Evolutionary conservation across 2,888 invertebrate genomes (phyloP).

Genomic region (Capitulum mitella): DNA sequence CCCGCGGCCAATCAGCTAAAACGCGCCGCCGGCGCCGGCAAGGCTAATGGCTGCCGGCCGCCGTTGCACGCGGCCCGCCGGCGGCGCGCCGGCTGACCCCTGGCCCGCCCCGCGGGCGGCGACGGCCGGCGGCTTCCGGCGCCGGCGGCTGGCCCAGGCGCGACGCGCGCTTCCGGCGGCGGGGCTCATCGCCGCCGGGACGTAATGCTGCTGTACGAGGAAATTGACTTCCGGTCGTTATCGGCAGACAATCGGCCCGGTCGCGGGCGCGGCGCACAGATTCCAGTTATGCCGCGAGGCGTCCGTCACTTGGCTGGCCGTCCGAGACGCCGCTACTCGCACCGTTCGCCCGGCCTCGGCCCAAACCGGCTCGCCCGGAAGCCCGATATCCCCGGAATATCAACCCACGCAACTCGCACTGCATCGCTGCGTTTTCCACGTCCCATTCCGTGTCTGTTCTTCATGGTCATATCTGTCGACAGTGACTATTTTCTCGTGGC

Average conservation of each 20-base stretch:
- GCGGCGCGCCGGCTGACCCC: conserved; percentile 45
- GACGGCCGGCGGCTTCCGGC: conserved; percentile 50
- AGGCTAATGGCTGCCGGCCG: conserved; percentile 33
- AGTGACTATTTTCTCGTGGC: too few relatives aligned
- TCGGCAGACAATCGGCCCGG: conserved; percentile 28
- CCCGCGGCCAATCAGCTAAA: conserved; percentile 23
- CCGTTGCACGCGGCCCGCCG: conserved; percentile 50
- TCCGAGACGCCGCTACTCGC: too few relatives aligned
- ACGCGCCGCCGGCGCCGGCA: conserved; percentile 1
- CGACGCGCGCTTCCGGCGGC: conserved; percentile 40
- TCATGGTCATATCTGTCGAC: too few relatives aligned
- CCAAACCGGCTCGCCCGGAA: too few relatives aligned
- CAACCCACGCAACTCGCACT: too few relatives aligned
- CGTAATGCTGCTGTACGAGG: background rate
- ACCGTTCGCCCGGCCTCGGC: too few relatives aligned
- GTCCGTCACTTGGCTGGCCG: too few relatives aligned
- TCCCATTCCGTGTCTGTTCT: too few relatives aligned
- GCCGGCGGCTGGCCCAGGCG: conserved; percentile 39
- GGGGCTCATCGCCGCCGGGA: conserved; percentile 40
- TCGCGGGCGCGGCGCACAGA: background rate
- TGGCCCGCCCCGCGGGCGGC: too few relatives aligned
- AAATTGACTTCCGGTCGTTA: conserved; percentile 6
- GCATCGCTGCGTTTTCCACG: too few relatives aligned
- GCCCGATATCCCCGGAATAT: too few relatives aligned
- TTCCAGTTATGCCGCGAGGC: too few relatives aligned